Evolutionary conservation across 1,140 invertebrate genomes (phyloP).

Genomic region (Micrasema minimum): DNA sequence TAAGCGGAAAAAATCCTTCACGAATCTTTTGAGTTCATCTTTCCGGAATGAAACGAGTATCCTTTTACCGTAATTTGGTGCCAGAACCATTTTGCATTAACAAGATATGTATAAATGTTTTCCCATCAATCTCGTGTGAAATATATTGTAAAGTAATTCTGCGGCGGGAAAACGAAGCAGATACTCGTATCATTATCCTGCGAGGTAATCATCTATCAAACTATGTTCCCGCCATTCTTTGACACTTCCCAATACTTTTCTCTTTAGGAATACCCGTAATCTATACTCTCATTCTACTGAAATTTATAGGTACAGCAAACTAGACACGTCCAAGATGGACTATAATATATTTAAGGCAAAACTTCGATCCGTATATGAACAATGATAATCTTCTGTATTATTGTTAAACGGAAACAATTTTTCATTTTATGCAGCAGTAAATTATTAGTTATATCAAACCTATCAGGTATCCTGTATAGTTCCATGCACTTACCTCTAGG

Average conservation of each 20-base stretch:
- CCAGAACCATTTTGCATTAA: not conserved
- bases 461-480: too few relatives aligned
- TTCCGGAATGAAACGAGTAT: not conserved
- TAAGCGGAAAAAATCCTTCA: too few relatives aligned
- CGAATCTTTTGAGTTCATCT: not conserved
- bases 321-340: constrained; percentile 12
- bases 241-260: constrained; percentile 31
- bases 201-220: constrained; percentile 39
- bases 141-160: constrained; percentile 34
- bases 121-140: constrained; percentile 28
- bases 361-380: constrained; percentile 31
- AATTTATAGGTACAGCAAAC: not conserved
- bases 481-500: too few relatives aligned
- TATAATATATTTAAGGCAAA: constrained; percentile 40
- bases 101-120: constrained; percentile 16
- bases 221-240: constrained; percentile 17
- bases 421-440: not conserved
- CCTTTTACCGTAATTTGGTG: not conserved
- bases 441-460: not conserved
- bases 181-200: constrained; percentile 32
- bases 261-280: not conserved
- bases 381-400: constrained; percentile 24
- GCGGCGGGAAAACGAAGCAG: constrained; percentile 9
- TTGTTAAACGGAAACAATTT: constrained; percentile 45
- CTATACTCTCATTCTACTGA: not conserved